Evolutionary conservation across 2,888 invertebrate species (phyloP), one percentile per base, ranked within the genome.

Genomic region (Nephrotoma guestfalica): DNA sequence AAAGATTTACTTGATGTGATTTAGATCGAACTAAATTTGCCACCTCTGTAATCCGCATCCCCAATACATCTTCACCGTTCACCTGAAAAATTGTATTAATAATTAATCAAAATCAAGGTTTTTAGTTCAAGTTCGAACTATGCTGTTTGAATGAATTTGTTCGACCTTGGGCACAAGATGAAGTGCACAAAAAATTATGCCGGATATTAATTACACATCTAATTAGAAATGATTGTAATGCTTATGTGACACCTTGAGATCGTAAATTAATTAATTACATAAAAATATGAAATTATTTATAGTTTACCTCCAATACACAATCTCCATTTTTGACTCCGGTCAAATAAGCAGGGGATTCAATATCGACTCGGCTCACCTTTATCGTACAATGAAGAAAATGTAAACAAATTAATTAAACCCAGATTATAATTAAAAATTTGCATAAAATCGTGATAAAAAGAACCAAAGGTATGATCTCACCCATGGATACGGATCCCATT

Each of bases 401-500:
- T 83, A 83, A 86, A 42, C 30, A 45, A n/a, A 47, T 51, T 6
- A 51, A 42, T 85, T 51, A 40, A 11, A 85, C 7, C 11, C 41
- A 30, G 30, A 30, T 85, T n/a, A 40, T 85, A 41, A 47, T 30
- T 2, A 47, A 47, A 13, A 9, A 47, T n/a, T 47, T 47, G n/a
- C n/a, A 47, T 11, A 13, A 47, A 47, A 47, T 13, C 47, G n/a
- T 13, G 47, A 47, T 13, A 13, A 47, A 47, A 2, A 47, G 11
- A 11, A 47, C 47, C 30, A 30, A 15, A 41, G 30, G 9, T 18
- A 57, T 42, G 71, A 87, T 89, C 91, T 90, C 89, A 95, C 94
- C 96, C 96, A 96, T 40, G 96, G 96, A 91, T 96, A 96, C 0
- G 96, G 96, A 91, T 96, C 96, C 96, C 96, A 96, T 87, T 95